Evolutionary conservation across 2,113 vertebrate species (phyloP).

Genomic region (Pedionomus torquatus): DNA sequence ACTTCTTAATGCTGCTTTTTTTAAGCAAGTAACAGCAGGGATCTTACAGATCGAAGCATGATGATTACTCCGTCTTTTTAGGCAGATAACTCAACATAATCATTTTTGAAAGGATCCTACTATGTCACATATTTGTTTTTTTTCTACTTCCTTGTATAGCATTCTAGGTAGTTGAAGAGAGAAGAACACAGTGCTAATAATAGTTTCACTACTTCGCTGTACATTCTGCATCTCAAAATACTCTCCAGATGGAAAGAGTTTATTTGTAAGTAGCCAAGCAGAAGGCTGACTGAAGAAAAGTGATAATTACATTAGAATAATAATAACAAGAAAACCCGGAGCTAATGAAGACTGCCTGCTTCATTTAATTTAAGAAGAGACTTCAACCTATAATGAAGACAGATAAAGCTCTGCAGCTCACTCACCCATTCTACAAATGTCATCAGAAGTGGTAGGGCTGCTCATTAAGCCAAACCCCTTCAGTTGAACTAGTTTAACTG

Average conservation of each 20-base stretch:
- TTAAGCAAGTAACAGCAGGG: neutral
- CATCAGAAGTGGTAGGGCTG: neutral
- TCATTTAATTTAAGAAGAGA: slow-evolving; percentile 49
- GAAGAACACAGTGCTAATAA: neutral
- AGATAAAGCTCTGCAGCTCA: neutral
- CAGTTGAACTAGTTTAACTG: slow-evolving; percentile 19
- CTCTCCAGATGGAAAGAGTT: slow-evolving; percentile 51
- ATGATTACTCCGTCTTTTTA: neutral
- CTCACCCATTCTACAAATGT: neutral
- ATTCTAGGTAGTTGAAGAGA: neutral
- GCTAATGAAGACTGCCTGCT: slow-evolving; percentile 45
- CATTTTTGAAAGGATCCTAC: neutral
- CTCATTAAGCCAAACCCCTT: neutral
- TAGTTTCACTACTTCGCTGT: neutral
- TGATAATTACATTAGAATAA: slow-evolving; percentile 60
- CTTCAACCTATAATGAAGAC: slow-evolving; percentile 38
- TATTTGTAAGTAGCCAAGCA: slow-evolving; percentile 51
- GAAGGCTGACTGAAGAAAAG: slow-evolving; percentile 50
- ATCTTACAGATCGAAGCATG: neutral
- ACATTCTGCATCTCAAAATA: slow-evolving; percentile 36
- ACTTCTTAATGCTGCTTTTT: neutral
- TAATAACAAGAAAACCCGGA: slow-evolving; percentile 34
- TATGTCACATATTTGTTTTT: neutral
- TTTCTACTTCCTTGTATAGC: neutral
- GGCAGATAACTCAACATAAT: neutral